These are phyloP conservation scores for Ctenomys sociabilis DNA, from an alignment of 2,113 vertebrate genomes.

Conservation along the genomic window DNA sequence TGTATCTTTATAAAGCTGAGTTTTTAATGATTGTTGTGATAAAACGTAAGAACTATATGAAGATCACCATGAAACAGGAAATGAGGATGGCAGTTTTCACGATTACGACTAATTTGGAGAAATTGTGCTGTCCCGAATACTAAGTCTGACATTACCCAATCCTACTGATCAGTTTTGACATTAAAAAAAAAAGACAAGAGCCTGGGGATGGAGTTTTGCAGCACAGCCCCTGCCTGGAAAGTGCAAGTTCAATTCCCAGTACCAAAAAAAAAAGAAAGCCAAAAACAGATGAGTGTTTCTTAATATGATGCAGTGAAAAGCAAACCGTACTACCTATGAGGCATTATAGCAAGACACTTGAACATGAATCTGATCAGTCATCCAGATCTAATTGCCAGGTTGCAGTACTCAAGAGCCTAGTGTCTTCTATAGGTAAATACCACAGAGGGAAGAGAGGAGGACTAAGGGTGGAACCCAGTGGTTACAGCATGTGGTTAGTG, in stretches of 20 bases:
- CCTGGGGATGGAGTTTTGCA: neutral
- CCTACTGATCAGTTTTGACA: slow-evolving; percentile 7
- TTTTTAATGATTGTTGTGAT: slow-evolving; percentile 31
- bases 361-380: slow-evolving; percentile 25
- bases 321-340: neutral
- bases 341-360: slow-evolving; percentile 2
- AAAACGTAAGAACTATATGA: slow-evolving; percentile 2
- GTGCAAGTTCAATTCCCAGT: too few species aligned
- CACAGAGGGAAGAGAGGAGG: neutral
- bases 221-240: too few species aligned
- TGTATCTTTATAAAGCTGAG: neutral
- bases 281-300: neutral
- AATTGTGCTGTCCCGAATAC: neutral
- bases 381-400: slow-evolving; percentile 48
- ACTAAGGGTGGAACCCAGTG: neutral
- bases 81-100: neutral
- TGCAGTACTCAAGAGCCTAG: neutral
- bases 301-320: slow-evolving; percentile 20
- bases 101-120: slow-evolving; percentile 14
- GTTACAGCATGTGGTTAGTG: neutral
- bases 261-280: too few species aligned
- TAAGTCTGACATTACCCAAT: neutral
- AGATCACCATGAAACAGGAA: neutral
- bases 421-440: slow-evolving; percentile 32
- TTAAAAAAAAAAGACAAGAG: neutral